Percentiles rank a stretch among this genome's conserved stretches.
Evolutionary conservation across 2,888 invertebrate species (phyloP).

Genomic region (Conops quadrifasciatus): DNA sequence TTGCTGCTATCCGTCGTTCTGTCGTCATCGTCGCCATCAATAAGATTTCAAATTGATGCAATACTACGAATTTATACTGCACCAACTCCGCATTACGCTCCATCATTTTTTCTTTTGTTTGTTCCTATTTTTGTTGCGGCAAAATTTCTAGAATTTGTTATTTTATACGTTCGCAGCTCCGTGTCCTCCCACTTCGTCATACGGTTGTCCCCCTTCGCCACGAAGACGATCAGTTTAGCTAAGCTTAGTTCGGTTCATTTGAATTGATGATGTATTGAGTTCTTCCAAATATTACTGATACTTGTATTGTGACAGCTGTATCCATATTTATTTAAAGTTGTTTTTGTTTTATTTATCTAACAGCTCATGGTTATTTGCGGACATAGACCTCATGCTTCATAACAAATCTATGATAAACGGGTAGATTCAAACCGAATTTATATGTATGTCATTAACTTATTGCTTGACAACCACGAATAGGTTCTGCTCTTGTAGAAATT

Average conservation of each 20-base stretch:
- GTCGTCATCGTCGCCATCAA: neutral
- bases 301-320: neutral
- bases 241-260: neutral
- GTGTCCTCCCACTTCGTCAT: no score
- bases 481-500: no score
- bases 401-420: no score
- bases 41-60: constrained; percentile 4
- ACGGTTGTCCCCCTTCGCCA: no score
- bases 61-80: neutral
- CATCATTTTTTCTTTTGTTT: no score
- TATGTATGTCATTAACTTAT: no score
- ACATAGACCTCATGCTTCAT: no score
- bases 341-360: no score
- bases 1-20: neutral
- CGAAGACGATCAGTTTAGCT: no score
- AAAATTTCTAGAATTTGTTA: neutral
- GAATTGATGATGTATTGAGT: neutral
- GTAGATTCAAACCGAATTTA: no score
- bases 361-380: no score
- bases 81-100: neutral
- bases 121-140: neutral
- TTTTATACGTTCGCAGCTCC: neutral
- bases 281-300: constrained; percentile 2
- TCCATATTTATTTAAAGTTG: neutral
- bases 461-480: no score